phyloP scores from a whole-genome alignment of 1,140 invertebrate species.

The Armadillidium nasatum region DNA sequence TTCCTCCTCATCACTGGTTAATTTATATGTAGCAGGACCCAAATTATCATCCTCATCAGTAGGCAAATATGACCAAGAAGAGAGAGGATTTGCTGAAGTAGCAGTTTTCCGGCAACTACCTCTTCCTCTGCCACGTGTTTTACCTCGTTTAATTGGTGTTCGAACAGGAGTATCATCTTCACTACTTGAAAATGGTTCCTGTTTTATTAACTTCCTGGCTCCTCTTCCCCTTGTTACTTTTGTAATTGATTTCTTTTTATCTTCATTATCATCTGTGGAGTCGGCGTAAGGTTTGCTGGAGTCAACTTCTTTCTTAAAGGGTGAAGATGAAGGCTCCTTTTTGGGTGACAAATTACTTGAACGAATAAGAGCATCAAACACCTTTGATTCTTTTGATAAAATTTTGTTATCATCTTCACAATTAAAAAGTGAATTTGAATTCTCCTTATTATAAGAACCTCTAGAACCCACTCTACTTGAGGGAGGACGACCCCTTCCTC shows the following conservation, averaged over 20 bases:
- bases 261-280: constrained; percentile 34
- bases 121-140: constrained; percentile 50
- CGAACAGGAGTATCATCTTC: constrained; percentile 33
- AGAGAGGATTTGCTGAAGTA: not conserved
- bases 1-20: constrained; percentile 42
- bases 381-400: constrained; percentile 18
- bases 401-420: constrained; percentile 30
- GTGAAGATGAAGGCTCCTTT: constrained; percentile 28
- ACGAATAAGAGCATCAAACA: constrained; percentile 37
- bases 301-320: constrained; percentile 23
- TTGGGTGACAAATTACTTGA: constrained; percentile 24
- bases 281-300: constrained; percentile 25
- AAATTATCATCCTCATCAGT: constrained; percentile 39
- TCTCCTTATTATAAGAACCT: constrained; percentile 21
- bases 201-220: constrained; percentile 40
- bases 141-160: constrained; percentile 45
- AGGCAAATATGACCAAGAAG: constrained; percentile 17
- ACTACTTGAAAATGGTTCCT: constrained; percentile 39
- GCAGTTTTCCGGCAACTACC: constrained; percentile 34
- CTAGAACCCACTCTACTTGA: constrained; percentile 20
- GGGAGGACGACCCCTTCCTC: constrained; percentile 27
- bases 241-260: constrained; percentile 24
- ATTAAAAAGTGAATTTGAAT: not conserved
- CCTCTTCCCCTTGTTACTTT: constrained; percentile 45
- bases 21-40: constrained; percentile 37